phyloP scores from a whole-genome alignment of 2,888 invertebrate genomes.

The Mesopsocus fuscifrons region DNA sequence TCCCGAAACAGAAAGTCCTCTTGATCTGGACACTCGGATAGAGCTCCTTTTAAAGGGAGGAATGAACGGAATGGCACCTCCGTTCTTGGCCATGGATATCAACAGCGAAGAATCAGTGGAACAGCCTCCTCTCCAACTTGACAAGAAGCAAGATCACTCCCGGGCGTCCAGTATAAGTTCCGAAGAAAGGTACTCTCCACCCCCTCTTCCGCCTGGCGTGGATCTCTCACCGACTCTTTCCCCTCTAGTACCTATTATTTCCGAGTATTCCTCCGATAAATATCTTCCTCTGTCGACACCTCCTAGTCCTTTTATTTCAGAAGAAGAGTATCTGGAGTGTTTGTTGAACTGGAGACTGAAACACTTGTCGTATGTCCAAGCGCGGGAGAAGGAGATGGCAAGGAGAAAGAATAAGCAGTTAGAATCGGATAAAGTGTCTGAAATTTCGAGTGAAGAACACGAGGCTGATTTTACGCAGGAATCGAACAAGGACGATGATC shows the following conservation, averaged over 20 bases:
- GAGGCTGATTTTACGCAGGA: constrained; percentile 25
- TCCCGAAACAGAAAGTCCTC: no score
- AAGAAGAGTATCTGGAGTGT: constrained; percentile 37
- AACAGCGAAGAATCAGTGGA: not conserved
- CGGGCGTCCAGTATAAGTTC: not conserved
- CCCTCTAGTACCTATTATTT: constrained; percentile 17
- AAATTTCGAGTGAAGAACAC: constrained; percentile 40
- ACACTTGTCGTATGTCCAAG: constrained; percentile 21
- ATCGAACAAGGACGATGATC: constrained; percentile 33
- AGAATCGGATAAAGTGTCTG: constrained; percentile 5
- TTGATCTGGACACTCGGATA: constrained; percentile 62
- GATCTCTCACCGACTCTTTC: constrained; percentile 27
- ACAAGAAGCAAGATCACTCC: not conserved
- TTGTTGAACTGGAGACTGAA: constrained; percentile 23
- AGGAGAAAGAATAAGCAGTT: not conserved
- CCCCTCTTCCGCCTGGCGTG: constrained; percentile 22
- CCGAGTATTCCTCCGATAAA: constrained; percentile 13
- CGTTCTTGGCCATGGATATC: not conserved
- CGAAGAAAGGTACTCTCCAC: constrained; percentile 18
- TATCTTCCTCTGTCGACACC: constrained; percentile 39
- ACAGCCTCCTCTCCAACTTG: not conserved
- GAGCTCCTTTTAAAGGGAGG: constrained; percentile 76
- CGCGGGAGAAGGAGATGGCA: not conserved
- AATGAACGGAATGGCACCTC: no score
- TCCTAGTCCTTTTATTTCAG: constrained; percentile 56